phyloP scores from a whole-genome alignment of 92 coral and sea anemone genomes.

The Siderastrea radians region DNA sequence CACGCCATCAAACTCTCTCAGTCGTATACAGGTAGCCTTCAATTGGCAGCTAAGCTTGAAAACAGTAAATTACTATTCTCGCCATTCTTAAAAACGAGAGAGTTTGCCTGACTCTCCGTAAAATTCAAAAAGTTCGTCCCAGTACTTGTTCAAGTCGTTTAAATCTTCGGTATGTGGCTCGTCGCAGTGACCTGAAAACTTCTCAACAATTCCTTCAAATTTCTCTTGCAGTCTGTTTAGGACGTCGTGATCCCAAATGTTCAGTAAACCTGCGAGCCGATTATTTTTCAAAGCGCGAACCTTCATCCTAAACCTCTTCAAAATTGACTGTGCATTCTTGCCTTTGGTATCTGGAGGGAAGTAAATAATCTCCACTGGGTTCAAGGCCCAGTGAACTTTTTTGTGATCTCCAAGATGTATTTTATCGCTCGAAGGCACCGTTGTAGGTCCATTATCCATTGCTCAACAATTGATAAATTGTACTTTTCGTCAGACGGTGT shows the following conservation, averaged over 20 bases:
- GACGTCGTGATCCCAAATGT: not conserved
- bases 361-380: conserved; percentile 67
- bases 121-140: conserved; percentile 69
- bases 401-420: not conserved
- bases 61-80: no score
- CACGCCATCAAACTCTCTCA: no score
- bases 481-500: not conserved
- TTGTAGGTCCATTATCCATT: not conserved
- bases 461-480: not conserved
- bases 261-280: not conserved
- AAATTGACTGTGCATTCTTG: not conserved
- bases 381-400: conserved; percentile 68
- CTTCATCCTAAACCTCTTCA: conserved; percentile 17
- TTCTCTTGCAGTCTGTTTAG: not conserved
- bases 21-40: no score
- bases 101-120: conserved; percentile 15
- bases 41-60: no score
- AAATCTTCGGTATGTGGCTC: not conserved
- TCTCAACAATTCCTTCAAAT: conserved; percentile 22
- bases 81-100: not conserved
- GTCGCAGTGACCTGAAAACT: not conserved
- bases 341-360: conserved; percentile 23
- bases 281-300: not conserved
- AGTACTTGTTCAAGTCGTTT: conserved; percentile 24
- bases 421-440: not conserved